Percentiles rank a stretch among this genome's conserved stretches.
These are phyloP conservation scores for Hydrocynus forskahlii DNA, from an alignment of 2,797 vertebrate genomes.

Conservation along the genomic window DNA sequence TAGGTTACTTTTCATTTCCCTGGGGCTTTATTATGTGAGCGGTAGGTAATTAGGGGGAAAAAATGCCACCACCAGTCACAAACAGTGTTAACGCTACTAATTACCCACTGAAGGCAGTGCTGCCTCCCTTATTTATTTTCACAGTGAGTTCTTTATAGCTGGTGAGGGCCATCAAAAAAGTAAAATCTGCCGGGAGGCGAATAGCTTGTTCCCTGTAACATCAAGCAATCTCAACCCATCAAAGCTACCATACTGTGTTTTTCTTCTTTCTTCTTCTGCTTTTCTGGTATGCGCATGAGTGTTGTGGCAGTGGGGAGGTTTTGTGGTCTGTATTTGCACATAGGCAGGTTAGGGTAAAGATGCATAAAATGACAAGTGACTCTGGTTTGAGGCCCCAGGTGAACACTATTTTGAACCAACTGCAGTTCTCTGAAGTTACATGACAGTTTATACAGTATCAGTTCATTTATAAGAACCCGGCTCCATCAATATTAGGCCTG, in stretches of 20 bases:
- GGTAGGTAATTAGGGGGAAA: conserved; percentile 69
- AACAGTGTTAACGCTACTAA: conserved; percentile 18
- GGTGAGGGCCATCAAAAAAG: conserved; percentile 61
- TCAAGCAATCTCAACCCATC: conserved; percentile 53
- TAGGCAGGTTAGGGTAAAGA: not conserved
- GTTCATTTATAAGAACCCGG: too few species aligned
- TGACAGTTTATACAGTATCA: not conserved
- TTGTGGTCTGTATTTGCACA: not conserved
- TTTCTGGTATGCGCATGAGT: conserved; percentile 4
- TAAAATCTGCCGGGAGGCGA: conserved; percentile 35
- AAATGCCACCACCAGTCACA: conserved; percentile 33
- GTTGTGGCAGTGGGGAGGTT: not conserved
- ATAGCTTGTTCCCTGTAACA: conserved; percentile 35
- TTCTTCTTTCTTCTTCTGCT: not conserved
- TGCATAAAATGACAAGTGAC: not conserved
- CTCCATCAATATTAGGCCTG: too few species aligned
- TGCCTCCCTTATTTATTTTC: conserved; percentile 50
- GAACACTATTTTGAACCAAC: not conserved
- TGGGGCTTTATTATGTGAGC: conserved; percentile 67
- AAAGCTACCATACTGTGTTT: conserved; percentile 56
- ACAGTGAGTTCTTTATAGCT: conserved; percentile 61
- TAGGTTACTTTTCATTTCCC: conserved; percentile 61
- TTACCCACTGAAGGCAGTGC: conserved; percentile 63
- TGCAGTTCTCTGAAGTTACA: not conserved
- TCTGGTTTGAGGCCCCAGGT: not conserved